phyloP scores from a whole-genome alignment of 2,797 vertebrate genomes.

The Prunella strophiata region DNA sequence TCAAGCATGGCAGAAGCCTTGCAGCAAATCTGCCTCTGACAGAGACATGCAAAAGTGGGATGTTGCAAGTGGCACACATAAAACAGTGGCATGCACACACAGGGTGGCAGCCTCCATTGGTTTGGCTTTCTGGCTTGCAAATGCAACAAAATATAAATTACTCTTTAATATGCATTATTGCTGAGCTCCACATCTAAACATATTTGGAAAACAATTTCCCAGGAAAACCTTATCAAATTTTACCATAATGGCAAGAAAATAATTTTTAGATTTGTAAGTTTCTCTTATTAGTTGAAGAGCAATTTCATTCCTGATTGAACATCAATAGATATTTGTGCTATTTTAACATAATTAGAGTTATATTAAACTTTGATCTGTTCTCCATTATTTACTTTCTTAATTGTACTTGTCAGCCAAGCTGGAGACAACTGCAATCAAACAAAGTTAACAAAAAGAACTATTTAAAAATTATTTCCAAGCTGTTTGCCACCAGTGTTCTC shows the following conservation, averaged over 20 bases:
- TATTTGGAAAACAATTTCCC: not conserved
- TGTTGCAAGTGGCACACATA: accelerated
- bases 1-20: not conserved
- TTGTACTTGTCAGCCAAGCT: not conserved
- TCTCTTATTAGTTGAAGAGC: not conserved
- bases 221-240: not conserved
- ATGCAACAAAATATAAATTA: not conserved
- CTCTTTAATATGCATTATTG: not conserved
- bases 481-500: not conserved
- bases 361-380: not conserved
- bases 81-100: accelerated
- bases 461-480: not conserved
- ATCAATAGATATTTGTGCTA: not conserved
- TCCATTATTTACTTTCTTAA: not conserved
- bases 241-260: not conserved
- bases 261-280: not conserved
- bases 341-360: not conserved
- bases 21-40: not conserved
- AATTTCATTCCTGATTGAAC: not conserved
- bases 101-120: not conserved
- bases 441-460: not conserved
- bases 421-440: not conserved
- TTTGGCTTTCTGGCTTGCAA: not conserved
- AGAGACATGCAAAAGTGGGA: not conserved
- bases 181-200: not conserved